Percentiles rank a stretch among this genome's conserved stretches.
Conservation (phyloP, 2,888 invertebrate species). For the Acleris laterana region DNA sequence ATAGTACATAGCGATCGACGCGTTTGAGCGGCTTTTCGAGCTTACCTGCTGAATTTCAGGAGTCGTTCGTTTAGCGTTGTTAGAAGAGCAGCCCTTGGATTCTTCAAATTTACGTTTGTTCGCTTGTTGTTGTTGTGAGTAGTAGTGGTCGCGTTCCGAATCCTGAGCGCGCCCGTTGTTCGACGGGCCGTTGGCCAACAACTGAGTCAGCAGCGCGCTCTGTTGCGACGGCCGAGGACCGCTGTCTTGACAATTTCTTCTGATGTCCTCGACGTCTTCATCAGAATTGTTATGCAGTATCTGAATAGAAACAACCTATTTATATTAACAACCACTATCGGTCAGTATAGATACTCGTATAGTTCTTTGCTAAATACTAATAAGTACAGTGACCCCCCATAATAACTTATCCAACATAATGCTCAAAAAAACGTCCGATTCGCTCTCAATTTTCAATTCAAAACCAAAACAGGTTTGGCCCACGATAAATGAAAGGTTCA, state of each 20-base stretch:
- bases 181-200: constrained; percentile 67
- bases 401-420: too few species aligned
- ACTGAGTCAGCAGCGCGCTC: constrained; percentile 83
- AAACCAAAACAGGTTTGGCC: too few species aligned
- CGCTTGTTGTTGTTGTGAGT: constrained; percentile 47
- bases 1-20: too few species aligned
- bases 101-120: constrained; percentile 80
- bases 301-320: constrained; percentile 67
- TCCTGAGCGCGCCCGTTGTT: constrained; percentile 67
- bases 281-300: constrained; percentile 93
- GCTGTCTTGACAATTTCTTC: constrained; percentile 65
- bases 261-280: constrained; percentile 88
- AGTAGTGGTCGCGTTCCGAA: constrained; percentile 61
- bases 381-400: too few species aligned
- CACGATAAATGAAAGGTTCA: too few species aligned
- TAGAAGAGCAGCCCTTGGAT: constrained; percentile 85
- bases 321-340: too few species aligned
- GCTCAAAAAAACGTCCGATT: too few species aligned
- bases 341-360: too few species aligned
- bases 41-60: constrained; percentile 79
- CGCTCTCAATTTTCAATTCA: too few species aligned
- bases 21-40: not conserved
- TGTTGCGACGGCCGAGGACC: constrained; percentile 64
- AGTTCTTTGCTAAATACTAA: too few species aligned
- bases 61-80: constrained; percentile 83